Base-by-base conservation (phyloP, 2,113 vertebrate species). In the Pogonocichla stellata region DNA sequence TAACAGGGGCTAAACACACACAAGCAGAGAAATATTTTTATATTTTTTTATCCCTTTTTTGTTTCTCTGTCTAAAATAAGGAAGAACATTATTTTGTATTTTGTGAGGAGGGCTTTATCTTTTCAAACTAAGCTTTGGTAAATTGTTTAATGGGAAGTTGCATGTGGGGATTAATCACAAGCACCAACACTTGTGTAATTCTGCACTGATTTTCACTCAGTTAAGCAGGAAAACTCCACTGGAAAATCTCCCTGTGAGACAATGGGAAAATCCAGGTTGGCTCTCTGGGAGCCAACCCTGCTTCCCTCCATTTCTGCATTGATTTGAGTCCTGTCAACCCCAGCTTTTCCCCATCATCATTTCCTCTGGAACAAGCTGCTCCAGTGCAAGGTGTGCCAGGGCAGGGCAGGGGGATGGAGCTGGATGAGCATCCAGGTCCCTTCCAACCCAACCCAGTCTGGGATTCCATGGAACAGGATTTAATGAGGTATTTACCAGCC, bases 21-120 rank as follows among this genome's bases (percentile, higher is more conserved):
- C 10, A 14, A 33, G 25, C 29, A 48, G 29, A 45, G 19, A 67
- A 7, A 8, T 4, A 17, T 11, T n/a, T 65, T 3, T 34, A 2
- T 38, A 38, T 29, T 7, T 2, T 43, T 42, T 67, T 67, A 42
- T 25, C 19, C 2, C 19, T 29, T 34, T 75, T 38, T 67, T 24
- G 23, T 23, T n/a, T 0, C 5, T 40, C 36, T 34, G 14, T 10
- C 13, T 4, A 34, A 67, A 77, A 10, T 1, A 54, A 0, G 5
- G 26, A 40, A 82, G 19, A 75, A 22, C 11, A 10, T 9, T 2
- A 8, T 58, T 77, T 40, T 42, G 6, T 25, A 24, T 2, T 77
- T 53, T 67, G 23, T 7, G 28, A 12, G 12, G 29, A 8, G 10
- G 4, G 11, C 6, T 29, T 0, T 4, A 3, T 3, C 40, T 25